Evolutionary conservation across 2,113 vertebrate genomes (phyloP).

Genomic region (Acinonyx jubatus): DNA sequence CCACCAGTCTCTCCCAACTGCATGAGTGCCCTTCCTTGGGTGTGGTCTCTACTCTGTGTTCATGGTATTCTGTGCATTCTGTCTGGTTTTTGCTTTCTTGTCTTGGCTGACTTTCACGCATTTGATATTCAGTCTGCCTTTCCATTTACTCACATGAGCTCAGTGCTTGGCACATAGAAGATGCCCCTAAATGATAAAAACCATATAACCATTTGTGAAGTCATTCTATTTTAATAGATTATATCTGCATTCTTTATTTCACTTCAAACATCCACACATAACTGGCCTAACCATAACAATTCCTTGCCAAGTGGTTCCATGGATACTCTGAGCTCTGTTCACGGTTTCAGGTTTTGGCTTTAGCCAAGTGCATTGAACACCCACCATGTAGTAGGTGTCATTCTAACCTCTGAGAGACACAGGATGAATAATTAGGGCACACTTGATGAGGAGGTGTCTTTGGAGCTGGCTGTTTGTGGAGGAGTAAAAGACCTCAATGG

Average conservation of each 20-base stretch:
- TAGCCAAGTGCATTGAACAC: neutral
- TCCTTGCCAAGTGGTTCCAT: neutral
- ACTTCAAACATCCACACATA: neutral
- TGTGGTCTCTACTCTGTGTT: neutral
- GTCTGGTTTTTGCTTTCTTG: neutral
- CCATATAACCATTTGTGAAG: neutral
- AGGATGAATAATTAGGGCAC: neutral
- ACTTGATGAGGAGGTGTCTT: neutral
- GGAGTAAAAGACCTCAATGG: neutral
- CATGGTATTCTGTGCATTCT: neutral
- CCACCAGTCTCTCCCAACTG: neutral
- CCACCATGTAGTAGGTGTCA: neutral
- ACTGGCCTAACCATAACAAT: neutral
- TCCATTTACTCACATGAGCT: neutral
- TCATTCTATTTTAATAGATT: neutral
- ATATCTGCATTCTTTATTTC: neutral
- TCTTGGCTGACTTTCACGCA: neutral
- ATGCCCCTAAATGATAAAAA: neutral
- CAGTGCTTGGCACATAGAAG: neutral
- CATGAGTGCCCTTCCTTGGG: neutral
- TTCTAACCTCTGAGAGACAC: neutral
- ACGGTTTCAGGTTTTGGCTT: neutral
- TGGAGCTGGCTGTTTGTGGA: neutral
- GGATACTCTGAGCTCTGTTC: neutral
- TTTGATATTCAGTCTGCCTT: neutral